A percentile compares a stretch with the other conserved stretches of the same genome.
These are phyloP conservation scores for Cryptosula pallasiana DNA, from an alignment of 2,888 invertebrate species.

Conservation along the genomic window DNA sequence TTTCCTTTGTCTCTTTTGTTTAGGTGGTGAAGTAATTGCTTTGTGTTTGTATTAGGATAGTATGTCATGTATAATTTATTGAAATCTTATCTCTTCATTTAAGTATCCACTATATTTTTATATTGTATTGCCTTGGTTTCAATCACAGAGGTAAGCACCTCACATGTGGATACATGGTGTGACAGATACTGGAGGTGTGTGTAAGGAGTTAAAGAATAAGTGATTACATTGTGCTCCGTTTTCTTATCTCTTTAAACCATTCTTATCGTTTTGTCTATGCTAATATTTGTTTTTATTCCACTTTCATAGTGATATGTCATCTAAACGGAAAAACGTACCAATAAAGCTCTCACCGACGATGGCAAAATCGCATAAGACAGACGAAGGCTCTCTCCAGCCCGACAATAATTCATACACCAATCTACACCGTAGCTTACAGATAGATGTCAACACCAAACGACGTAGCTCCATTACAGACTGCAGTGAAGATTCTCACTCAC, in stretches of 20 bases:
- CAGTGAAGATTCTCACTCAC: constrained; percentile 1
- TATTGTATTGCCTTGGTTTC: background rate
- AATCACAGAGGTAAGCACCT: background rate
- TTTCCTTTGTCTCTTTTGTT: constrained; percentile 13
- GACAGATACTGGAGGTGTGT: background rate
- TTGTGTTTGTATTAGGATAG: background rate
- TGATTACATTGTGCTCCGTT: too few species aligned
- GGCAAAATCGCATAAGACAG: background rate
- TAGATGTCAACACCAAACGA: constrained; percentile 14
- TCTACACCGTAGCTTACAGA: background rate
- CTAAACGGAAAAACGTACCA: constrained; percentile 21
- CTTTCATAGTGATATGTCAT: constrained; percentile 22
- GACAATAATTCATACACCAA: background rate
- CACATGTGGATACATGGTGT: background rate
- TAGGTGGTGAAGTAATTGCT: constrained; percentile 19
- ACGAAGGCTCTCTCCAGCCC: constrained; percentile 10
- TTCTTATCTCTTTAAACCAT: background rate
- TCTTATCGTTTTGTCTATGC: background rate
- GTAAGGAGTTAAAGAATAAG: too few species aligned
- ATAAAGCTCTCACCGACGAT: constrained; percentile 15
- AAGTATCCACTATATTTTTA: constrained; percentile 6
- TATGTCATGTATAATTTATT: constrained; percentile 23
- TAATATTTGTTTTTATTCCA: background rate
- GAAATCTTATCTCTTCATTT: constrained; percentile 22
- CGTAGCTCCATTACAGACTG: constrained; percentile 6